Conservation (phyloP, 2,113 vertebrate species). For the Turnix velox region DNA sequence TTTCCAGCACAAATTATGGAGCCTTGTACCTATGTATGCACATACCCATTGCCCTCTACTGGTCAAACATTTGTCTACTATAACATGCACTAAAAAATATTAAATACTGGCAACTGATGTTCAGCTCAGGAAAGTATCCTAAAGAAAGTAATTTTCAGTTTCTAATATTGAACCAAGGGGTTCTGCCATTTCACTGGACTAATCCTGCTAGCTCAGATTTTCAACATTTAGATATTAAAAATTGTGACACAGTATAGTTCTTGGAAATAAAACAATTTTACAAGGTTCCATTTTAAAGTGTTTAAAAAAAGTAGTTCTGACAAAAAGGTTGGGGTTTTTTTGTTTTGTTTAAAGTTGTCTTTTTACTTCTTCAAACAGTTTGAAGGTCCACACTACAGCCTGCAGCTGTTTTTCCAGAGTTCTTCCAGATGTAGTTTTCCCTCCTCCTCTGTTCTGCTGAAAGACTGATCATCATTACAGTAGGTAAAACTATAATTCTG, state of each 20-base stretch:
- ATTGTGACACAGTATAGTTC: neutral
- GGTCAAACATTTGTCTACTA: neutral
- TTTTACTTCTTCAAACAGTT: neutral
- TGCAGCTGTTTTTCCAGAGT: neutral
- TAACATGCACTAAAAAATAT: neutral
- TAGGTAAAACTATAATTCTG: neutral
- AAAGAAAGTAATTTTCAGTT: neutral
- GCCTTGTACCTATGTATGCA: neutral
- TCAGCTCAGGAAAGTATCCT: neutral
- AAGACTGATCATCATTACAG: neutral
- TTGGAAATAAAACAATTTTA: neutral
- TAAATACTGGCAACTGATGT: fast-evolving
- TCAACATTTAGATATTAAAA: fast-evolving
- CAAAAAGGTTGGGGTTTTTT: neutral
- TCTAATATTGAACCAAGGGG: neutral
- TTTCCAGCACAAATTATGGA: neutral
- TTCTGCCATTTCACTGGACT: neutral
- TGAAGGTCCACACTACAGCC: neutral
- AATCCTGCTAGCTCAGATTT: neutral
- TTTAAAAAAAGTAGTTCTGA: neutral
- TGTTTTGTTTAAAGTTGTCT: neutral
- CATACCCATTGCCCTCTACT: slow-evolving; percentile 31
- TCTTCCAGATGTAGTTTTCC: neutral
- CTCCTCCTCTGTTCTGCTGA: fast-evolving
- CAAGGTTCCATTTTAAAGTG: neutral